These are phyloP conservation scores for Lobophora halterata DNA, from an alignment of 2,888 invertebrate genomes.

Conservation along the genomic window DNA sequence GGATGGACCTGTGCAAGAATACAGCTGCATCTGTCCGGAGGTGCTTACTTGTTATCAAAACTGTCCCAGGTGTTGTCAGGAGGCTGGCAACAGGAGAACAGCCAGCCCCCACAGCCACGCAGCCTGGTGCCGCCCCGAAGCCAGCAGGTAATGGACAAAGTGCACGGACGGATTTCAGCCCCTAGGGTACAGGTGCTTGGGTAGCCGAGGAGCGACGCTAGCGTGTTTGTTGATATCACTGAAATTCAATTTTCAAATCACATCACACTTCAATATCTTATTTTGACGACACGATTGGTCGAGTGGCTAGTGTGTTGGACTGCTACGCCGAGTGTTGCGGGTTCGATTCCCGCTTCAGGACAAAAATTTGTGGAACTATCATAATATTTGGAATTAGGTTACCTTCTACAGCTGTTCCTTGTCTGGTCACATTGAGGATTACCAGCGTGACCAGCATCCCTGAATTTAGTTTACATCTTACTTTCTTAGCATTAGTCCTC, in stretches of 20 bases:
- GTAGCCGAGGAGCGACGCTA: conserved; percentile 81
- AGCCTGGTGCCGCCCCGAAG: conserved; percentile 85
- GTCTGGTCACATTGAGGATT: conserved; percentile 57
- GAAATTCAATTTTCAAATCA: conserved; percentile 29
- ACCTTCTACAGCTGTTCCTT: conserved; percentile 45
- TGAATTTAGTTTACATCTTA: conserved; percentile 56
- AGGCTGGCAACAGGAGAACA: conserved; percentile 85
- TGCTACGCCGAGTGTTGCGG: too few relatives aligned
- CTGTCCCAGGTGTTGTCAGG: conserved; percentile 40
- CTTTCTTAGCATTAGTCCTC: conserved; percentile 12
- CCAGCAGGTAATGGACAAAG: conserved; percentile 88
- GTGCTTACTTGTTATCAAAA: conserved; percentile 56
- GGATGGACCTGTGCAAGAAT: conserved; percentile 79
- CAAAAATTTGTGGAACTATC: too few relatives aligned
- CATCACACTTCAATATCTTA: not conserved
- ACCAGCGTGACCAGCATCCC: conserved; percentile 55
- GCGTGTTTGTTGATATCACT: conserved; percentile 69
- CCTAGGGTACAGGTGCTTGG: conserved; percentile 80
- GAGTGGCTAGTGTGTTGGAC: too few relatives aligned
- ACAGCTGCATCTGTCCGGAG: conserved; percentile 75
- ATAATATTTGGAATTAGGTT: too few relatives aligned
- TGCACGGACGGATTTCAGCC: conserved; percentile 83
- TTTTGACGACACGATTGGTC: too few relatives aligned
- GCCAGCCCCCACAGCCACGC: conserved; percentile 85
- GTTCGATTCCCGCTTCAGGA: too few relatives aligned